Evolutionary conservation across 30 jellyfish, hydroid and myxozoan genomes (phyloP).

Genomic region (Aurelia coerulea): DNA sequence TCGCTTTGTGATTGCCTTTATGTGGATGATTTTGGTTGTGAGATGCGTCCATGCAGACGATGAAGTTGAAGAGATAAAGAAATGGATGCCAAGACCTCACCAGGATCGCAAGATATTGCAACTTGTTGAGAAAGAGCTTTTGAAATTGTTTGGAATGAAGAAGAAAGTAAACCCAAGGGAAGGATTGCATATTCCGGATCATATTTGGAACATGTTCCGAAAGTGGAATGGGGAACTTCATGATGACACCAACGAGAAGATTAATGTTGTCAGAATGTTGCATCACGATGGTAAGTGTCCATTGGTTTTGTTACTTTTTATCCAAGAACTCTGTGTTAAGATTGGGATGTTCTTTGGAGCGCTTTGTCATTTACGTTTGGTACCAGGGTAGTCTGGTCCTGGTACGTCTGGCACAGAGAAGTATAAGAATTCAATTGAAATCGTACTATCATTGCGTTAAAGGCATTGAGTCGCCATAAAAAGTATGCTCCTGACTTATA

Average conservation of each 20-base stretch:
- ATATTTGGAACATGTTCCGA: slow-evolving; percentile 66
- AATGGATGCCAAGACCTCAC: slow-evolving; percentile 61
- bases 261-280: slow-evolving; percentile 64
- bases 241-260: slow-evolving; percentile 69
- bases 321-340: not conserved
- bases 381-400: too few species aligned
- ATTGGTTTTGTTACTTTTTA: not conserved
- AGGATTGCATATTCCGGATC: slow-evolving; percentile 75
- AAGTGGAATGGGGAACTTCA: slow-evolving; percentile 79
- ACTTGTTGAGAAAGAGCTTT: slow-evolving; percentile 63
- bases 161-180: slow-evolving; percentile 54
- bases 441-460: too few species aligned
- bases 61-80: slow-evolving; percentile 7
- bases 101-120: slow-evolving; percentile 22
- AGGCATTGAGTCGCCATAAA: too few species aligned
- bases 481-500: too few species aligned
- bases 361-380: not conserved
- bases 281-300: slow-evolving; percentile 74
- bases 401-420: too few species aligned
- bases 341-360: not conserved
- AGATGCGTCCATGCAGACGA: slow-evolving; percentile 6
- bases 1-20: slow-evolving; percentile 5
- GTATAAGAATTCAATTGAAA: too few species aligned
- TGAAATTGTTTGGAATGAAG: slow-evolving; percentile 71
- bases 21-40: not conserved